These are phyloP conservation scores for Drosophila birchii DNA, from an alignment of 2,888 invertebrate species.

Conservation along the genomic window DNA sequence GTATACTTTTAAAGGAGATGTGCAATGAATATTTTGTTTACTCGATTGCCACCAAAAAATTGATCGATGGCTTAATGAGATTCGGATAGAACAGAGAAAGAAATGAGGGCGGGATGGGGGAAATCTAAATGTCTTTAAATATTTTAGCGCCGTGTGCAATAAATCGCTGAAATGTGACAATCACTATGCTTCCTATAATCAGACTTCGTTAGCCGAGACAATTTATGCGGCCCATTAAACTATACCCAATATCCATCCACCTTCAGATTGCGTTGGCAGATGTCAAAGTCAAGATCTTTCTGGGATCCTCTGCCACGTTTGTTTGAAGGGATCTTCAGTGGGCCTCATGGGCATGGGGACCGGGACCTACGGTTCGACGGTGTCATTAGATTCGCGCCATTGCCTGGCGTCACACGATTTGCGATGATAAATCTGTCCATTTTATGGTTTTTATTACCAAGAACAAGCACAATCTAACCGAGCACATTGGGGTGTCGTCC, in stretches of 20 bases:
- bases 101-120: background rate
- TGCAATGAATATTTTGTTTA: constrained; percentile 59
- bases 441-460: constrained; percentile 69
- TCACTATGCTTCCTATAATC: constrained; percentile 42
- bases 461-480: constrained; percentile 37
- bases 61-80: constrained; percentile 67
- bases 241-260: constrained; percentile 29
- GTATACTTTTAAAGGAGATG: constrained; percentile 41
- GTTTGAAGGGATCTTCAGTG: constrained; percentile 12
- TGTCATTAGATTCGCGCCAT: constrained; percentile 55
- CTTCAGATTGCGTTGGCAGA: constrained; percentile 32
- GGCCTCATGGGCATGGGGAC: constrained; percentile 1
- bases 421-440: constrained; percentile 71
- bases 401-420: constrained; percentile 71
- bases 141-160: constrained; percentile 72
- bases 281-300: constrained; percentile 72
- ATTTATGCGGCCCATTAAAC: constrained; percentile 53
- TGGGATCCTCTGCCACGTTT: background rate
- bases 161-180: constrained; percentile 62
- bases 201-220: constrained; percentile 37
- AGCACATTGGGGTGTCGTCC: constrained; percentile 39
- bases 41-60: constrained; percentile 34
- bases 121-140: constrained; percentile 5
- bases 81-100: constrained; percentile 8
- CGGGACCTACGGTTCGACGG: constrained; percentile 6